phyloP scores from a whole-genome alignment of 2,888 invertebrate genomes.

The Microdon myrmicae region DNA sequence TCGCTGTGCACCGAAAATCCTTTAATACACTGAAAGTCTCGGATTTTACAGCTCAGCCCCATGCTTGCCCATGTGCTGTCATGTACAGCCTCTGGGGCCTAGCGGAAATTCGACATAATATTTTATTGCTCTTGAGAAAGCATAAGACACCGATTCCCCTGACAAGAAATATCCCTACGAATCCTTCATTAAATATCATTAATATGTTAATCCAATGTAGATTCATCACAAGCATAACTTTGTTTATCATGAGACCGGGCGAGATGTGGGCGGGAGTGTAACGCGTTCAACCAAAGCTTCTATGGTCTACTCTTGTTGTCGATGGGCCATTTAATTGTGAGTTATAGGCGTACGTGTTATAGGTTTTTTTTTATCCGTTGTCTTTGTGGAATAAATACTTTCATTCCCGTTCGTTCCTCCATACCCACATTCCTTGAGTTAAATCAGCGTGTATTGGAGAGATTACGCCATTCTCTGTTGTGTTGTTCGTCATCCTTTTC shows the following conservation, averaged over 20 bases:
- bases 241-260: too few relatives aligned
- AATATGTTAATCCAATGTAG: constrained; percentile 24
- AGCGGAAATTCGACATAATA: too few relatives aligned
- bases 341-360: constrained; percentile 26
- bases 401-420: constrained; percentile 3
- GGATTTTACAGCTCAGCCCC: too few relatives aligned
- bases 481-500: constrained; percentile 20
- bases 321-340: constrained; percentile 41
- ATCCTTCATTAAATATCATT: constrained; percentile 32
- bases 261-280: too few relatives aligned
- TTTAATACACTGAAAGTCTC: too few relatives aligned
- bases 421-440: neutral
- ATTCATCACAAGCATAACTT: too few relatives aligned
- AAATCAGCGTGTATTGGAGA: constrained; percentile 8
- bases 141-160: neutral
- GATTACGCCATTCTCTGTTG: neutral
- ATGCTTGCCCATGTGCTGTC: too few relatives aligned
- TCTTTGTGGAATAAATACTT: constrained; percentile 33
- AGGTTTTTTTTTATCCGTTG: constrained; percentile 2
- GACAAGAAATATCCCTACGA: constrained; percentile 14
- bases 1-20: too few relatives aligned
- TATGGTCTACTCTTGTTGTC: constrained; percentile 5
- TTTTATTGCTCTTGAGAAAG: too few relatives aligned
- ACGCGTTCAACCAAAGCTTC: too few relatives aligned
- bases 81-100: too few relatives aligned